Evolutionary conservation across 2,888 invertebrate species (phyloP).

Genomic region (Zeuzera pyrina): DNA sequence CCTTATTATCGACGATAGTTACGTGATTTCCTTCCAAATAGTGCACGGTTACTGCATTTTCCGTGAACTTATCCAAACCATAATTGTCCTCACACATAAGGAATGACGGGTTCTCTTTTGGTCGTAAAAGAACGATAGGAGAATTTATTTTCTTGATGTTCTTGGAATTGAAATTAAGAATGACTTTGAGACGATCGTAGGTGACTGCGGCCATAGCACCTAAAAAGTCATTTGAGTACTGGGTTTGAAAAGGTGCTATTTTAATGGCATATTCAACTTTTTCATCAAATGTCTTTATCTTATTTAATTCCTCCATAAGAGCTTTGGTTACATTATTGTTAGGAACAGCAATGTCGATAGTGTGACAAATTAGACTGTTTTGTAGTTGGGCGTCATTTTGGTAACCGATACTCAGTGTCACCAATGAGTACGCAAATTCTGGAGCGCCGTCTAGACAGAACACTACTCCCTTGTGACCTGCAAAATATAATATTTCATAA

Average conservation of each 20-base stretch:
- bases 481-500: too few relatives aligned
- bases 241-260: slow-evolving; percentile 43
- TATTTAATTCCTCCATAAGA: slow-evolving; percentile 58
- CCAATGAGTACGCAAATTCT: slow-evolving; percentile 74
- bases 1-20: slow-evolving; percentile 78
- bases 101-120: slow-evolving; percentile 70
- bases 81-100: slow-evolving; percentile 76
- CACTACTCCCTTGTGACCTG: slow-evolving; percentile 72
- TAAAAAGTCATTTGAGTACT: slow-evolving; percentile 42
- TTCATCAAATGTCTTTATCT: slow-evolving; percentile 69
- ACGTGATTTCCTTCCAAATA: slow-evolving; percentile 82
- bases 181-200: slow-evolving; percentile 70
- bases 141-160: slow-evolving; percentile 66
- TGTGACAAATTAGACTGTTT: slow-evolving; percentile 70
- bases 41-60: slow-evolving; percentile 71
- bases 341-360: slow-evolving; percentile 64
- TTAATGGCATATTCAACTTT: slow-evolving; percentile 67
- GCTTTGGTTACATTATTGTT: slow-evolving; percentile 38
- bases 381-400: slow-evolving; percentile 67
- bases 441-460: slow-evolving; percentile 89
- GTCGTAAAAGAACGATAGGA: slow-evolving; percentile 75
- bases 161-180: slow-evolving; percentile 57
- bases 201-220: slow-evolving; percentile 25
- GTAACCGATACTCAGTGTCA: slow-evolving; percentile 57
- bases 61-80: slow-evolving; percentile 73